Conservation (phyloP, 1,140 invertebrate genomes). For the Drosophila rhopaloa region DNA sequence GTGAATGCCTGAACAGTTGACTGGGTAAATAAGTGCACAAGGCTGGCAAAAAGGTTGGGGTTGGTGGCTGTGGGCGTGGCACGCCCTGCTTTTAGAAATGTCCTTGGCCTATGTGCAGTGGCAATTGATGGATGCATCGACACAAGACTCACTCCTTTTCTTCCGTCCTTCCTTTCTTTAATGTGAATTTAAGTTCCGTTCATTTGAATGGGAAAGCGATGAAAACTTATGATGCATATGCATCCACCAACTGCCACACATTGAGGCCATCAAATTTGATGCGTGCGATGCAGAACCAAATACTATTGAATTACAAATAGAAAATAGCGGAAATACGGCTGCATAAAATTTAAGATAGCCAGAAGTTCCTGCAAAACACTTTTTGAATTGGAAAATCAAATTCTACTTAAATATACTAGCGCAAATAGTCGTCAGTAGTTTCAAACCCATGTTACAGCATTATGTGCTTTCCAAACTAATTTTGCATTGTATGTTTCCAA, state of each 20-base stretch:
- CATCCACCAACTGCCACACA: conserved; percentile 3
- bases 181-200: conserved; percentile 36
- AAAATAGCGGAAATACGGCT: conserved; percentile 30
- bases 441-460: neutral
- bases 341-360: conserved; percentile 43
- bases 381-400: conserved; percentile 23
- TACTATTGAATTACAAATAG: conserved; percentile 21
- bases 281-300: conserved; percentile 4
- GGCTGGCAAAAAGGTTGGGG: conserved; percentile 11
- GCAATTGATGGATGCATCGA: conserved; percentile 30
- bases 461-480: too few species aligned
- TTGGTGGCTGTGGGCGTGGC: conserved; percentile 4
- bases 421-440: neutral
- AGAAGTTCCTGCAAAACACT: conserved; percentile 16
- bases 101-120: conserved; percentile 57
- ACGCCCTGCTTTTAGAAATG: conserved; percentile 42
- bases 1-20: conserved; percentile 65
- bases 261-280: conserved; percentile 36
- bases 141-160: neutral
- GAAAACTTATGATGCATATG: conserved; percentile 31
- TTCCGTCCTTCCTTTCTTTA: conserved; percentile 3
- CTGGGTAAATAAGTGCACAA: conserved; percentile 60
- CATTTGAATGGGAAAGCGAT: conserved; percentile 29
- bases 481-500: too few species aligned
- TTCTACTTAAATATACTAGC: conserved; percentile 1